Base-by-base conservation (phyloP, 2,888 invertebrate species). In the Sisyra terminalis region DNA sequence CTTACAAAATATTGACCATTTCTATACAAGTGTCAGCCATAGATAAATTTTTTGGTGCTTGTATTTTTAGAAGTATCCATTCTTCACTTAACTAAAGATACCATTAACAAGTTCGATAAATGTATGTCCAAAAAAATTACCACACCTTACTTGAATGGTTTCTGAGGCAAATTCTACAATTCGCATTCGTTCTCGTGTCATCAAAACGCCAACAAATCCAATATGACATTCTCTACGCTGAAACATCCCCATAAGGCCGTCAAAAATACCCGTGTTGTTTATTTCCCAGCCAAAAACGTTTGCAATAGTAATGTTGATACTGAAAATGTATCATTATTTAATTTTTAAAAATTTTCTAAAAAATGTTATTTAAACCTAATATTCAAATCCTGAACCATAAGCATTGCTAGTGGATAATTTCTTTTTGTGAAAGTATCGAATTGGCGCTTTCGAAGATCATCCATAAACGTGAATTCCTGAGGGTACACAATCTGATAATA, bases 251-350 rank as follows among this genome's bases (percentile, higher is more conserved):
- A 69, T 61, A 44, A 73, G 61, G n/a, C 70, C 70, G 51, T 69
- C 63, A 53, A 73, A 75, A 9, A 70, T 62, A 7, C 71, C 73
- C 9, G 71, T 62, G 8, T 71, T 72, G 56, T 75, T 73, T 36
- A 52, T 58, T 44, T 58, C 61, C 64, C 66, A 71, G 8, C 75
- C 75, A 55, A 71, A 75, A 43, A 62, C 64, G 39, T 62, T 60
- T 1, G 58, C 55, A 44, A 62, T 59, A 13, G 54, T 51, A 6
- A 65, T 53, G 40, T 64, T 60, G 30, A 61, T 57, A 13, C 64
- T 65, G 45, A 11, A 48, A 43, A 44, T 4, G 9, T 13, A 2
- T 3, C n/a, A n/a, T n/a, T n/a, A n/a, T n/a, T n/a, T n/a, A n/a
- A n/a, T n/a, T n/a, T n/a, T n/a, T n/a, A n/a, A n/a, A n/a, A n/a